Evolutionary conservation across 2,888 invertebrate species (phyloP), one percentile per base, ranked within the genome.

Genomic region (Electrophaes corylata): DNA sequence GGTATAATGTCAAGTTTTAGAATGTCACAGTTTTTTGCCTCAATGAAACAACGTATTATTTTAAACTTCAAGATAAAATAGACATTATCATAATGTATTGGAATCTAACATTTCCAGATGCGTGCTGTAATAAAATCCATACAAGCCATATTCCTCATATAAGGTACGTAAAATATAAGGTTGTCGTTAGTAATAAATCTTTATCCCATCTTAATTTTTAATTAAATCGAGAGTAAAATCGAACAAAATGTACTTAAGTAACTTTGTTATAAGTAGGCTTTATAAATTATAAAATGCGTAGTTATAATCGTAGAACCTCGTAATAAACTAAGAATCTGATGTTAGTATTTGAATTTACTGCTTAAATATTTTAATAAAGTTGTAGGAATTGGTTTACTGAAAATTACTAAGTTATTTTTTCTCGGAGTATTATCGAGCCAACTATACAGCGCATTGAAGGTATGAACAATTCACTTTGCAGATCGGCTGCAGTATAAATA

Each of bases 211-310:
- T 81, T 84, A 83, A 73, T 79, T 81, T 83, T 75, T 81, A 80
- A 76, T 71, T 79, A 76, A 81, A 83, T 84, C 84, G 83, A 85
- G 81, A 81, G 76, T 62, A 76, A 83, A 86, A 87, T 88, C 84
- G 87, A 91, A 89, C 88, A 90, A 88, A 88, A 88, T 88, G 91
- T 91, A 91, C 91, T 91, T 91, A 91, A 91, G 88, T 88, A 88
- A 89, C 79, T 78, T 89, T 80, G 85, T 81, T 84, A 79, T 90
- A 89, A 87, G 88, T 91, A 91, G 87, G 91, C 91, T 91, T 91
- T 89, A 90, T 89, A 91, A 90, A 90, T 90, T 87, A 86, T 88
- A 87, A 78, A 79, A 88, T 83, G 87, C 90, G 81, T 91, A 90
- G 88, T 80, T 83, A 78, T 76, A 88, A 87, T 86, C 76, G 86